phyloP scores from a whole-genome alignment of 2,888 invertebrate species.

The Chloroclystis v-ata region DNA sequence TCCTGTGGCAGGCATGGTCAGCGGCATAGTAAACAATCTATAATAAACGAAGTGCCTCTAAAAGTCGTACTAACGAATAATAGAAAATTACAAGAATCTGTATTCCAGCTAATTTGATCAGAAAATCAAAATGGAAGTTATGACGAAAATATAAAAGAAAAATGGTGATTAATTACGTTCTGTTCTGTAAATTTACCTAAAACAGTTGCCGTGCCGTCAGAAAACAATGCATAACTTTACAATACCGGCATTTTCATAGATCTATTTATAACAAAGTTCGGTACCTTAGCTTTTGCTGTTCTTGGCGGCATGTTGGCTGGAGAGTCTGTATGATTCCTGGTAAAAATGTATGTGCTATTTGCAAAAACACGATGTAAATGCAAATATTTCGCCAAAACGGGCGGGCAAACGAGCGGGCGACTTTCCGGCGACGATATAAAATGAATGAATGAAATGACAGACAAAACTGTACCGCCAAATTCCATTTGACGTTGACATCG shows the following conservation, averaged over 20 bases:
- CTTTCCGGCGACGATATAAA: conserved; percentile 60
- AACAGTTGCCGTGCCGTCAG: conserved; percentile 20
- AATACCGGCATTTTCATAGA: conserved; percentile 29
- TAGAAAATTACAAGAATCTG: too few relatives aligned
- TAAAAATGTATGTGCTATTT: conserved; percentile 8
- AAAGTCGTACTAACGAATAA: too few relatives aligned
- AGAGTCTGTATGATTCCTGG: conserved; percentile 26
- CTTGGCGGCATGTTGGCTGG: conserved; percentile 61
- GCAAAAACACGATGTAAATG: conserved; percentile 11
- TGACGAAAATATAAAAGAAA: too few relatives aligned
- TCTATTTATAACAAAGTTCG: conserved; percentile 1
- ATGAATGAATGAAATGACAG: conserved; percentile 48
- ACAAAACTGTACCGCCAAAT: conserved; percentile 23
- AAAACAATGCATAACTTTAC: conserved; percentile 48
- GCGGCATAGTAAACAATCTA: too few relatives aligned
- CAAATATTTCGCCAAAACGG: conserved; percentile 9
- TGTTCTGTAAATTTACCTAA: too few relatives aligned
- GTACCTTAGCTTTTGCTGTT: conserved; percentile 64
- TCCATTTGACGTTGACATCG: neutral
- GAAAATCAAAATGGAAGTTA: too few relatives aligned
- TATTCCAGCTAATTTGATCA: too few relatives aligned
- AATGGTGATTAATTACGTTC: too few relatives aligned
- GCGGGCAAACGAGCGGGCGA: conserved; percentile 39
- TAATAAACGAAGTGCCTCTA: too few relatives aligned
- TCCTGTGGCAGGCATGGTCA: too few relatives aligned